Conservation (phyloP, 2,797 vertebrate genomes). For the Pristis pectinata region DNA sequence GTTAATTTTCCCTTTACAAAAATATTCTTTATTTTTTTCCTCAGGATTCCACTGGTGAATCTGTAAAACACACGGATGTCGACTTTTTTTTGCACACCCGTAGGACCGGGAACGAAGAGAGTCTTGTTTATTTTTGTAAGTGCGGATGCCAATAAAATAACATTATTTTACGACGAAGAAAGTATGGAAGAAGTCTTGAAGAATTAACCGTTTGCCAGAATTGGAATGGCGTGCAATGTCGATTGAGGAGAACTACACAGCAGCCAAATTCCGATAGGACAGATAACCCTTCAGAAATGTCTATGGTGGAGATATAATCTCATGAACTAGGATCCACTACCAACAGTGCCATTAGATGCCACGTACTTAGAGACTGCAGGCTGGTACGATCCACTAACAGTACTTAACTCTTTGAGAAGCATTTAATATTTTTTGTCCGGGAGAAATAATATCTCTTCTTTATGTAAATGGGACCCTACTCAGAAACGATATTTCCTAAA, state of each 20-base stretch:
- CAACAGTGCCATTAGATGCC: conserved; percentile 99
- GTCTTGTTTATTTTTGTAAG: conserved; percentile 96
- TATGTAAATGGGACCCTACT: not conserved
- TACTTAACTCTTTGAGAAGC: conserved; percentile 22
- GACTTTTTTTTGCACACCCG: conserved; percentile 71
- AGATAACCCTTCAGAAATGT: conserved; percentile 28
- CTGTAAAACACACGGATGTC: conserved; percentile 66
- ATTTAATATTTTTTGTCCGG: conserved; percentile 36
- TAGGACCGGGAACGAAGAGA: conserved; percentile 67
- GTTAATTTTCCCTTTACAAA: not conserved
- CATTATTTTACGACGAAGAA: conserved; percentile 53
- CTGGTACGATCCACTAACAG: conserved; percentile 30
- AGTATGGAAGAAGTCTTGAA: not conserved
- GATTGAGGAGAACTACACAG: not conserved
- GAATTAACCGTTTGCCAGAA: not conserved
- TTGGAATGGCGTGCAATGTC: not conserved
- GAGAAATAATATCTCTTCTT: conserved; percentile 10
- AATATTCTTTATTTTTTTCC: conserved; percentile 44
- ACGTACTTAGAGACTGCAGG: conserved; percentile 57
- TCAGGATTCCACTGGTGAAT: conserved; percentile 85
- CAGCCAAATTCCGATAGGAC: conserved; percentile 17
- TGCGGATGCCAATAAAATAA: conserved; percentile 64
- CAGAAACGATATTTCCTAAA: not conserved
- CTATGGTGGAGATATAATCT: conserved; percentile 33
- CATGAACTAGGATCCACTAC: conserved; percentile 66